Base-by-base conservation (phyloP, 2,113 vertebrate species). In the Merops nubicus region DNA sequence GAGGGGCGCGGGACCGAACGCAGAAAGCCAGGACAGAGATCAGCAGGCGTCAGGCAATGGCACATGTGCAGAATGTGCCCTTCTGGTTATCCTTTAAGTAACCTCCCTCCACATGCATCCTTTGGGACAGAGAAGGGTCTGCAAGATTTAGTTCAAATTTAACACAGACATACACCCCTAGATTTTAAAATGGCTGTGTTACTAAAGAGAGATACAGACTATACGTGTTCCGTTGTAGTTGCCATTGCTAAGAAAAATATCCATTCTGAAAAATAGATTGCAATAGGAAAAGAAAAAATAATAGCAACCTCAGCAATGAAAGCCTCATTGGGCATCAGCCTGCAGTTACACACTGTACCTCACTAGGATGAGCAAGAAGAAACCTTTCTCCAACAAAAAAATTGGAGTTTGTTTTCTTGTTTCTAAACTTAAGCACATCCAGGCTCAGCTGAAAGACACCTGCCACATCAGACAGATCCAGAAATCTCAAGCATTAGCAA, bases 191-290 rank as follows among this genome's bases (percentile, higher is more conserved):
- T 23, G 53, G 4, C 50, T 70, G 15, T 65, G 15, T n/a, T 85
- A 51, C 29, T 94, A 29, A 34, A 45, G 50, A 85, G 51, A 82
- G 50, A 64, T 0, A 2, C 6, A 23, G 23, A 50, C 67, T 5
- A 56, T 9, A 2, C 1, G 0, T 20, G 29, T 53, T 63, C 48
- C 26, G n/a, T n/a, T 62, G 31, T 2, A 43, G 42, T 5, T 73
- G 31, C 51, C 28, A 40, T 1, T 31, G 56, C 59, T 70, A 70
- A 63, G n/a, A 88, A 82, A 82, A 78, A 76, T 31, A 18, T 7
- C 23, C n/a, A 8, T 33, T 74, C 78, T 65, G 38, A 79, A 82
- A 90, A 83, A 78, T 21, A 16, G 2, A 92, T 3, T 79, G 34
- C 20, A 76, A 38, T 3, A 64, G 33, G 45, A 15, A 47, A 15